phyloP scores from a whole-genome alignment of 2,113 vertebrate species.

The Lophius piscatorius region DNA sequence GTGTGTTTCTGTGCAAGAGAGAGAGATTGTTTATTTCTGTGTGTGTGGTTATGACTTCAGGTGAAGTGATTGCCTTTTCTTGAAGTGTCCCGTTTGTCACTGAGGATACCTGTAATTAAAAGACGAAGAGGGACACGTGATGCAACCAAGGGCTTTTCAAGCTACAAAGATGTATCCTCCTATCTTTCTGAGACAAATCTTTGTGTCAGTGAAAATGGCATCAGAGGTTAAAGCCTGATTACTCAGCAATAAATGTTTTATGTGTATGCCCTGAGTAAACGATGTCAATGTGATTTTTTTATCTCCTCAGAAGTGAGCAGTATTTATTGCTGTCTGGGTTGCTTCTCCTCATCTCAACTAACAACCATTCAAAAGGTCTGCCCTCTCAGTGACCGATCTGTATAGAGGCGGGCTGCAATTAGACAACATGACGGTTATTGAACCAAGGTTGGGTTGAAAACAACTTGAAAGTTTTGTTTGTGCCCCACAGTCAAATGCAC shows the following conservation, averaged over 20 bases:
- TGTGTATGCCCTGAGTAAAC: slow-evolving; percentile 76
- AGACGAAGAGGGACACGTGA: slow-evolving; percentile 53
- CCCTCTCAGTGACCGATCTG: slow-evolving; percentile 42
- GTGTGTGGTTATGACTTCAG: slow-evolving; percentile 49
- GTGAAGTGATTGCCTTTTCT: slow-evolving; percentile 61
- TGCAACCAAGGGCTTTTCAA: slow-evolving; percentile 82
- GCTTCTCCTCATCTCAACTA: slow-evolving; percentile 37
- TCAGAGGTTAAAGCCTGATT: slow-evolving; percentile 75
- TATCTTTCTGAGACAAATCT: slow-evolving; percentile 74
- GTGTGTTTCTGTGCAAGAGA: slow-evolving; percentile 7
- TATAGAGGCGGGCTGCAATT: slow-evolving; percentile 49
- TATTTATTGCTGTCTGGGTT: slow-evolving; percentile 54
- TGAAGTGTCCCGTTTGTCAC: slow-evolving; percentile 61
- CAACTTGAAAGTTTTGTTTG: slow-evolving; percentile 49
- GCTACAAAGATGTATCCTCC: slow-evolving; percentile 74
- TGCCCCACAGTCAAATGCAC: slow-evolving; percentile 9
- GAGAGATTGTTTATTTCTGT: too few species aligned
- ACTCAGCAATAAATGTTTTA: slow-evolving; percentile 83
- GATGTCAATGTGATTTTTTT: slow-evolving; percentile 73
- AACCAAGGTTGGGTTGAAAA: slow-evolving; percentile 67
- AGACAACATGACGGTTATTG: slow-evolving; percentile 40
- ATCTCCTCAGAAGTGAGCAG: slow-evolving; percentile 60
- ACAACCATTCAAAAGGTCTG: slow-evolving; percentile 44
- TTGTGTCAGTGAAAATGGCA: slow-evolving; percentile 71
- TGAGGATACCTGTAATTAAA: slow-evolving; percentile 53